Evolutionary conservation across 2,888 invertebrate species (phyloP), one percentile per base, ranked within the genome.

Genomic region (Brachynemurus nebulosus): DNA sequence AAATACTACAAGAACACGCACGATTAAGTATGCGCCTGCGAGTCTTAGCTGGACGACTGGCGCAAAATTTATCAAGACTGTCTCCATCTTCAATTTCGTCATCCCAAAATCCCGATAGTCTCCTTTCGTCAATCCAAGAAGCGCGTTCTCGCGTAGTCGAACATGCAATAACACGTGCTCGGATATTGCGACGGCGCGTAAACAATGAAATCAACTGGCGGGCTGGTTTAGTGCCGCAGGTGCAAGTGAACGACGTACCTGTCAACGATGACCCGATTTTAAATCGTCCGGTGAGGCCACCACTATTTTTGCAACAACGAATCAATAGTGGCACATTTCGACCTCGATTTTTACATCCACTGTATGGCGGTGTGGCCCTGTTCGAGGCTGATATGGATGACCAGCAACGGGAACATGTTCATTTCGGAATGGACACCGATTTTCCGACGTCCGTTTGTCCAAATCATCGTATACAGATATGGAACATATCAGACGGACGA

Each of bases 401-500:
- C 48, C 55, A 58, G 3, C 58, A 58, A 40, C 53, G 63, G 37
- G 62, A 63, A 37, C 61, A 60, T 44, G 43, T 44, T 16, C n/a
- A n/a, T n/a, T 44, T 44, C 21, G 46, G 45, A 7, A 41, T 44
- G 43, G 65, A 65, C 44, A 59, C 57, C 38, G 64, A 64, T 49
- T 61, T 64, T 54, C 57, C 63, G 49, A 66, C 72, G 4, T 68
- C 78, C 37, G 72, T 78, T 21, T 74, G 76, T 37, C 76, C 78
- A 35, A 80, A 80, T 53, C 83, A 86, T 63, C 69, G 88, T 50
- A 81, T 89, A 53, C 88, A 89, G 65, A 79, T 78, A 35, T 89
- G 89, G 89, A 82, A 86, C 66, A 83, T 88, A 62, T 74, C 78
- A 3, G 68, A 73, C 36, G 76, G 74, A 48, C 65, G 68, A 52